Evolutionary conservation across 2,797 vertebrate species (phyloP).

Genomic region (Scolopax rusticola): DNA sequence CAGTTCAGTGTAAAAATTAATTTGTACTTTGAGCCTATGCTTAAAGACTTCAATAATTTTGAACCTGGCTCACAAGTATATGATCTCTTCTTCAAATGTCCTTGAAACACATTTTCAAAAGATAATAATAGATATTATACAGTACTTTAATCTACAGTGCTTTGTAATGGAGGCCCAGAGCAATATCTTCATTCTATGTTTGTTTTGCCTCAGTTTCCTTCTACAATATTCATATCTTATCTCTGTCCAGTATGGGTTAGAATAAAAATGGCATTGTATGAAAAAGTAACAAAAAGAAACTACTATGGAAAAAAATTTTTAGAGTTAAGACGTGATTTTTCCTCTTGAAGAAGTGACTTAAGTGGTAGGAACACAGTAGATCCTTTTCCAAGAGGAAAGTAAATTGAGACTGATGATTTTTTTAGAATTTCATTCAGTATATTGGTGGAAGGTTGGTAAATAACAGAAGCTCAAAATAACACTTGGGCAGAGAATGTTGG

Average conservation of each 20-base stretch:
- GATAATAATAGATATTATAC: background rate
- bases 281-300: background rate
- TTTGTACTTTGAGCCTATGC: conserved; percentile 5
- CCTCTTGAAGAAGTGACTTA: background rate
- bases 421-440: background rate
- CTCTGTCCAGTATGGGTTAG: background rate
- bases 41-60: conserved; percentile 30
- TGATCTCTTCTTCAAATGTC: background rate
- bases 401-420: background rate
- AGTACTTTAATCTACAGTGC: background rate
- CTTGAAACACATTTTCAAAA: background rate
- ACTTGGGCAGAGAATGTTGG: background rate
- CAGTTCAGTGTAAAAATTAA: conserved; percentile 12
- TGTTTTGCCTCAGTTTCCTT: background rate
- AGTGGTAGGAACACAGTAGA: background rate
- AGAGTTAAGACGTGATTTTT: background rate
- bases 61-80: background rate
- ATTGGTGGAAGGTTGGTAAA: background rate
- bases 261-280: background rate
- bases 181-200: background rate
- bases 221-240: background rate
- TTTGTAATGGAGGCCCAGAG: background rate
- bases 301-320: background rate
- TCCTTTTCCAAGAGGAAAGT: background rate
- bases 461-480: background rate